Evolutionary conservation across 2,888 invertebrate species (phyloP), one percentile per base, ranked within the genome.

Genomic region (Orthosia cruda): DNA sequence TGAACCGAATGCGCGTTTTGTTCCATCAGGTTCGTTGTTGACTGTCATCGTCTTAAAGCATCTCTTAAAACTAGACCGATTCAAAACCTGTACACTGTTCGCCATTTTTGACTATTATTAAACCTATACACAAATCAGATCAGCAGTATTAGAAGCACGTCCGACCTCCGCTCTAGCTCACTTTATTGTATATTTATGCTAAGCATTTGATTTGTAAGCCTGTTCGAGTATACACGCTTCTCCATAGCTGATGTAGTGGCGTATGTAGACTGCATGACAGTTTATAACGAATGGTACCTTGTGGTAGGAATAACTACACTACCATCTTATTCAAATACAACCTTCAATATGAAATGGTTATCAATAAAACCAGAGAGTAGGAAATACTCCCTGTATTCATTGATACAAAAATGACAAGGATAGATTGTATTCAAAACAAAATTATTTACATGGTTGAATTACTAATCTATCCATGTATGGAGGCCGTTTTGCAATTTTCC

Each of bases 161-260:
- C 26, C 87, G 84, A 70, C 84, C 85, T 84, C 74, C 58, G 58
- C 61, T 40, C 84, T 74, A 66, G 71, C 71, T 5, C 55, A 73
- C 67, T 69, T 87, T 85, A 86, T 89, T 84, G 90, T 83, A 85
- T 88, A 89, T 91, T 91, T 92, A 92, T 92, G 89, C 90, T 88
- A 92, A 92, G 77, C 87, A 77, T 89, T 90, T 92, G 90, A 90
- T 91, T 91, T 90, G 90, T 89, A 84, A 86, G 77, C 83, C 75
- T 23, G 83, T 47, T 67, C 64, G 69, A 71, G 50, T 71, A 15
- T 66, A 70, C 12, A 50, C 13, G 47, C 12, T 58, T 57, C 58
- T 63, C 57, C 40, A 40, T 40, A 40, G 59, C 12, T 64, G 49
- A 71, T 16, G 63, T 76, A 63, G 32, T 57, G 18, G 20, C 49